A percentile compares a stretch with the other conserved stretches of the same genome.
Conservation (phyloP, 2,888 invertebrate species). For the Malthinus seriepunctatus region DNA sequence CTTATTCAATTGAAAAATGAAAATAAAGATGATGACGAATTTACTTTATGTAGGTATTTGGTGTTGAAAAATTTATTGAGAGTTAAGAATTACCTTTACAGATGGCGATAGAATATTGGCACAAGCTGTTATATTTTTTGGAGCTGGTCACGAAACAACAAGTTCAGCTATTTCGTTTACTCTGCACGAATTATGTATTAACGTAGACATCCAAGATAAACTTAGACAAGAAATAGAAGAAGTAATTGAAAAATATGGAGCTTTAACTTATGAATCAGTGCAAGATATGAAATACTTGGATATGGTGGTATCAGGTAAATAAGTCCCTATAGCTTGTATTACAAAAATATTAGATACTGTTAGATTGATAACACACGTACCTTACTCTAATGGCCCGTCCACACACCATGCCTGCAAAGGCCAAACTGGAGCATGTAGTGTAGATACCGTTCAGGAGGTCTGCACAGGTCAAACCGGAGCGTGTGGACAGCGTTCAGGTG, state of each 20-base stretch:
- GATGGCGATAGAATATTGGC: constrained; percentile 49
- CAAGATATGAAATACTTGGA: constrained; percentile 59
- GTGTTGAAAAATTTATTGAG: background rate
- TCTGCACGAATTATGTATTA: constrained; percentile 54
- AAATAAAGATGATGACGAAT: constrained; percentile 27
- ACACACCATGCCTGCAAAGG: no score
- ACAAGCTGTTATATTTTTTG: constrained; percentile 57
- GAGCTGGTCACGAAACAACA: constrained; percentile 60
- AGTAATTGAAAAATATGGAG: constrained; percentile 45
- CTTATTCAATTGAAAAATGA: constrained; percentile 46
- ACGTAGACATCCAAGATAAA: constrained; percentile 55
- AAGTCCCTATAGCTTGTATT: background rate
- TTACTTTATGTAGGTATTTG: constrained; percentile 35
- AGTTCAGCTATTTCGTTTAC: constrained; percentile 55
- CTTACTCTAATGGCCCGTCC: no score
- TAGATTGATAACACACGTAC: no score
- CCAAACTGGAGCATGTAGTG: no score
- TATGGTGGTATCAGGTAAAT: constrained; percentile 54
- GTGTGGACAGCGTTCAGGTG: no score
- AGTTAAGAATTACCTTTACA: constrained; percentile 28
- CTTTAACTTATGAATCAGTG: constrained; percentile 55
- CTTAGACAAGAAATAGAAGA: constrained; percentile 53
- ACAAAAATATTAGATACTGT: no score
- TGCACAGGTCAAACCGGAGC: no score
- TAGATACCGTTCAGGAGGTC: no score